Percentiles rank a stretch among this genome's conserved stretches.
Evolutionary conservation across 2,797 vertebrate genomes (phyloP).

Genomic region (Pteropus rufus): DNA sequence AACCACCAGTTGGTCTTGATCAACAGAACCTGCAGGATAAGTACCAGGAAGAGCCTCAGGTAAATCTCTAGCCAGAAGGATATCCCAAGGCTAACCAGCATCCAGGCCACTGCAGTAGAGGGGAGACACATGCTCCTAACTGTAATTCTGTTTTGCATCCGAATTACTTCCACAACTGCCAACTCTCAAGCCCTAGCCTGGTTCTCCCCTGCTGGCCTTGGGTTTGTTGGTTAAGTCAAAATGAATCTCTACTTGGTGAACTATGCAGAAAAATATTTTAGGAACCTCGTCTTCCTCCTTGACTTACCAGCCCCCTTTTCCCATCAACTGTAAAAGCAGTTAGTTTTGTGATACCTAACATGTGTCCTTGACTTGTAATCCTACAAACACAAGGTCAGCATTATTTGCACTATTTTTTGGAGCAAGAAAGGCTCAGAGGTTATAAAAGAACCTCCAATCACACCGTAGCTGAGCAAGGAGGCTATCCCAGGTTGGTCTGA

Average conservation of each 20-base stretch:
- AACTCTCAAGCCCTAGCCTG: neutral
- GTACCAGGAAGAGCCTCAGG: neutral
- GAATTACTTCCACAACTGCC: neutral
- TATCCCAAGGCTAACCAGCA: neutral
- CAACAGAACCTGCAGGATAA: neutral
- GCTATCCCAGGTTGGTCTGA: neutral
- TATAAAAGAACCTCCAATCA: neutral
- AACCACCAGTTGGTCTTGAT: neutral
- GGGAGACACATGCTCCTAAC: neutral
- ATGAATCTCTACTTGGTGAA: neutral
- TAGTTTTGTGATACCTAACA: neutral
- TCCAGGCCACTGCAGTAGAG: neutral
- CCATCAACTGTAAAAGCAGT: neutral
- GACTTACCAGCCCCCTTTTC: neutral
- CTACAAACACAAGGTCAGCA: neutral
- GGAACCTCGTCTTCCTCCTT: neutral
- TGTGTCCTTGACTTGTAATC: neutral
- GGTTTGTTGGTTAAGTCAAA: neutral
- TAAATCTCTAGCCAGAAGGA: neutral
- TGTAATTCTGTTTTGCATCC: neutral
- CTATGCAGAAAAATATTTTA: neutral
- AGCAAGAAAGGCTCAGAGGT: constrained; percentile 21
- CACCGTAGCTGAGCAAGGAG: neutral
- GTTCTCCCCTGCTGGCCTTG: neutral
- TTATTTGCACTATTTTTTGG: neutral